Percentiles rank a stretch among this genome's conserved stretches.
Evolutionary conservation across 1,140 invertebrate genomes (phyloP).

Genomic region (Tribolium madens): DNA sequence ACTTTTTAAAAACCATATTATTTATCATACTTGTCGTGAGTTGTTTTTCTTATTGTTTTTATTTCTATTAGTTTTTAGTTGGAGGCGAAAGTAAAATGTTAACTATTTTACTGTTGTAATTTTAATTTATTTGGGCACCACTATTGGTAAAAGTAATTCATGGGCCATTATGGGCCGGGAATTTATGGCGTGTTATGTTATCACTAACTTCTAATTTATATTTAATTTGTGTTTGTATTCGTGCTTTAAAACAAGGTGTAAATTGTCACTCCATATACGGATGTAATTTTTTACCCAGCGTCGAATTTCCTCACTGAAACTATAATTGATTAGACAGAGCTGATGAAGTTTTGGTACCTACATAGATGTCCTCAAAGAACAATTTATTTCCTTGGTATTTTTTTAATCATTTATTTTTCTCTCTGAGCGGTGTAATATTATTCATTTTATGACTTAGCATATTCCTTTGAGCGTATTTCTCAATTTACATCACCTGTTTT

Average conservation of each 20-base stretch:
- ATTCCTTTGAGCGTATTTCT: constrained; percentile 1
- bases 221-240: constrained; percentile 1
- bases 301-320: neutral
- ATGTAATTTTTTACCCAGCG: neutral
- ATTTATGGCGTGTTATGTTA: neutral
- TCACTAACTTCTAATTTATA: neutral
- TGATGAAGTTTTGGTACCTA: neutral
- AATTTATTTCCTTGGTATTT: neutral
- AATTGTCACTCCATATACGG: constrained; percentile 11
- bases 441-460: neutral
- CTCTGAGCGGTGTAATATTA: neutral
- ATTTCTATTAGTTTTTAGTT: neutral
- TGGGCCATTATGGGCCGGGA: neutral
- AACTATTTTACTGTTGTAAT: neutral
- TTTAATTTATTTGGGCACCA: neutral
- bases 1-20: too few relatives aligned
- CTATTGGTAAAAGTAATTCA: neutral
- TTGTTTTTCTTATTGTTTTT: too few relatives aligned
- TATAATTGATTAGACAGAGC: neutral
- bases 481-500: constrained; percentile 29
- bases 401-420: neutral
- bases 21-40: too few relatives aligned
- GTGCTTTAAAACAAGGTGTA: constrained; percentile 5
- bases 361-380: neutral
- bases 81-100: neutral